Evolutionary conservation across 2,113 vertebrate species (phyloP).

Genomic region (Dissostichus mawsoni): DNA sequence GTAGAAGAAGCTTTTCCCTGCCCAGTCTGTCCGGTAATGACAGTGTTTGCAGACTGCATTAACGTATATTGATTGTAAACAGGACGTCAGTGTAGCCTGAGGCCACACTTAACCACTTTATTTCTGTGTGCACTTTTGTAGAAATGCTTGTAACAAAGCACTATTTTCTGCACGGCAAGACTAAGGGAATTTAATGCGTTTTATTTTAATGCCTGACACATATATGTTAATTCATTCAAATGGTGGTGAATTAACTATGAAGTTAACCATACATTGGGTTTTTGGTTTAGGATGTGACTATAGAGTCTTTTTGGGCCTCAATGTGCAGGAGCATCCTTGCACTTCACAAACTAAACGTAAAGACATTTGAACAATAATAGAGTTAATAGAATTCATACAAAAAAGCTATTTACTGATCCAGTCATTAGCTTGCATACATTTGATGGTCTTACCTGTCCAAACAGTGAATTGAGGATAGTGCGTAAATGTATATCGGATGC

Average conservation of each 20-base stretch:
- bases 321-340: not conserved
- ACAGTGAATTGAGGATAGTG: slow-evolving; percentile 93
- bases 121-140: not conserved
- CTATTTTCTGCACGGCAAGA: not conserved
- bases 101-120: slow-evolving; percentile 25
- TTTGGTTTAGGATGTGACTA: slow-evolving; percentile 11
- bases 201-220: not conserved
- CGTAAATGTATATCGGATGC: slow-evolving; percentile 88
- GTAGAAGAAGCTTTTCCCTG: slow-evolving; percentile 12
- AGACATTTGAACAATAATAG: not conserved
- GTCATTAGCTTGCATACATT: not conserved
- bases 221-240: not conserved
- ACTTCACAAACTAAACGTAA: slow-evolving; percentile 2
- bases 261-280: not conserved
- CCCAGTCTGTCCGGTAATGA: slow-evolving; percentile 18
- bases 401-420: not conserved
- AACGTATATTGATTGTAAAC: slow-evolving; percentile 28
- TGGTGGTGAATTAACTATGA: not conserved
- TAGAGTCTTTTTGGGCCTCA: not conserved
- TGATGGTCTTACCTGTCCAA: slow-evolving; percentile 92
- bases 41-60: slow-evolving; percentile 39
- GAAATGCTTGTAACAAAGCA: not conserved
- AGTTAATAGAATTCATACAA: not conserved
- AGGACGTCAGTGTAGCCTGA: slow-evolving; percentile 18
- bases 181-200: not conserved